Conservation (phyloP, 2,888 invertebrate species). For the Psylliodes chrysocephalus region DNA sequence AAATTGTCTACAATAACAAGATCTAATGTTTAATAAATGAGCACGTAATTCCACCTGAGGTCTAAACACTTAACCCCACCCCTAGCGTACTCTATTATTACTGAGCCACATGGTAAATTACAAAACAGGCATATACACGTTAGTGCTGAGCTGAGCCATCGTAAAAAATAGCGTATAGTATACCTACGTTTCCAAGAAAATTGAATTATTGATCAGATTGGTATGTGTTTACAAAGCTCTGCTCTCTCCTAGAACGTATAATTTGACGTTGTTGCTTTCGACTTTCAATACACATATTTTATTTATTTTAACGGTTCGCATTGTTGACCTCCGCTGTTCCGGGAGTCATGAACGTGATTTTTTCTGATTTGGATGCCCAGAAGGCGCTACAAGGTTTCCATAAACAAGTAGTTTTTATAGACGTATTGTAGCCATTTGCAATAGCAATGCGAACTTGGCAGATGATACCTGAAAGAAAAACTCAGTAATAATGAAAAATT, state of each 20-base stretch:
- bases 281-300: constrained; percentile 38
- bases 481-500: too few species aligned
- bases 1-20: constrained; percentile 26
- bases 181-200: constrained; percentile 40
- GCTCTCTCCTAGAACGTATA: constrained; percentile 36
- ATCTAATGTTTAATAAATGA: constrained; percentile 32
- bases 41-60: constrained; percentile 29
- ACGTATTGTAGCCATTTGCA: too few species aligned
- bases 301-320: constrained; percentile 36
- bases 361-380: neutral
- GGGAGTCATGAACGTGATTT: neutral
- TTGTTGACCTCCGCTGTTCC: constrained; percentile 3
- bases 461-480: too few species aligned
- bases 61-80: constrained; percentile 31
- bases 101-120: constrained; percentile 33
- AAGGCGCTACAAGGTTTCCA: too few species aligned
- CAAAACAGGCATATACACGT: constrained; percentile 29
- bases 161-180: constrained; percentile 31
- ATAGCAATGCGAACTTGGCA: too few species aligned
- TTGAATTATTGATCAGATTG: constrained; percentile 40
- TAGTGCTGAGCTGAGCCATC: constrained; percentile 14
- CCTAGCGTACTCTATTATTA: constrained; percentile 29
- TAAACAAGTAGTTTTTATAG: too few species aligned
- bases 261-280: constrained; percentile 38
- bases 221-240: constrained; percentile 43